Percentiles rank a stretch among this genome's conserved stretches.
Conservation (phyloP, 2,113 vertebrate species). For the Erpornis zantholeuca region DNA sequence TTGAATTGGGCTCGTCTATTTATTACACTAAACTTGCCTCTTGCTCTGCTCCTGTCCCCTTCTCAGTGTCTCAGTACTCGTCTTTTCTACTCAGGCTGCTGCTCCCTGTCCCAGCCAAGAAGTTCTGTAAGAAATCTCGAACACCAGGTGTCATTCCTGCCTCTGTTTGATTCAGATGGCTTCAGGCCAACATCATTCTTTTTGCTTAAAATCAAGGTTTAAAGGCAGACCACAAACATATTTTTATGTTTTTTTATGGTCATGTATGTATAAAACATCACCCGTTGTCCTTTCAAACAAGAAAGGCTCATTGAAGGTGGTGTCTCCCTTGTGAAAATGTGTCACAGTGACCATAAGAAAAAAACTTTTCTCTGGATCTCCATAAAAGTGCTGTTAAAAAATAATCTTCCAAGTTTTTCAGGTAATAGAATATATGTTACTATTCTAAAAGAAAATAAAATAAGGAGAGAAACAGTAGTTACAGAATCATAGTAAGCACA, state of each 20-base stretch:
- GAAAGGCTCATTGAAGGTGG: neutral
- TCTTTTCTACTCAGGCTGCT: neutral
- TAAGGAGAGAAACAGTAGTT: neutral
- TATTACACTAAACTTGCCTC: no score
- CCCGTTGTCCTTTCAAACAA: neutral
- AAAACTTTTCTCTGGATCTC: neutral
- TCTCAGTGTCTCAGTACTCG: neutral
- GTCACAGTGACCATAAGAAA: neutral
- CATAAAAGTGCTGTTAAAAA: neutral
- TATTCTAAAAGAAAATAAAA: neutral
- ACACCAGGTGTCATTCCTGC: conserved; percentile 45
- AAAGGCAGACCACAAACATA: neutral
- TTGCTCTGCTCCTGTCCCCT: neutral
- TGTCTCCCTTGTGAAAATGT: neutral
- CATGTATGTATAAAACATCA: neutral
- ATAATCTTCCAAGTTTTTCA: neutral
- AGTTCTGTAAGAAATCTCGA: neutral
- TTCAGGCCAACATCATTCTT: neutral
- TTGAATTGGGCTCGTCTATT: no score
- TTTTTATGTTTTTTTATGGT: neutral
- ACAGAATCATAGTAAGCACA: neutral
- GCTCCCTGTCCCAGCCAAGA: neutral
- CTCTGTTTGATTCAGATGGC: neutral
- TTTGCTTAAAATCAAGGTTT: neutral
- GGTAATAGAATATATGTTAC: neutral